Percentiles rank a stretch among this genome's conserved stretches.
phyloP scores from a whole-genome alignment of 2,797 vertebrate species.

The Ptychobarbus kaznakovi region DNA sequence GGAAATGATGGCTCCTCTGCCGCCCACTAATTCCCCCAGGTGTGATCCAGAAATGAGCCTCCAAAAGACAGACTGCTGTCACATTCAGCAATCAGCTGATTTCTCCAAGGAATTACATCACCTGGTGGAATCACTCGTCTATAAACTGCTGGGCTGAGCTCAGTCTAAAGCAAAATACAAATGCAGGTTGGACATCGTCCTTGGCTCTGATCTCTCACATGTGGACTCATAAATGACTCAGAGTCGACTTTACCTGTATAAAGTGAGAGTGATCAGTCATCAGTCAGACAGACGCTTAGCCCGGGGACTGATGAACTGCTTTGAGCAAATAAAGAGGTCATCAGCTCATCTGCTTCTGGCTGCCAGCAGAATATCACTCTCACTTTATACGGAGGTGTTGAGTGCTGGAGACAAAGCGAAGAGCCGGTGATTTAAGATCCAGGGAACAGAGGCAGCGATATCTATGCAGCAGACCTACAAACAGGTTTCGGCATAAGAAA shows the following conservation, averaged over 20 bases:
- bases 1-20: slow-evolving; percentile 31
- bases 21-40: slow-evolving; percentile 27
- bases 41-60: slow-evolving; percentile 37
- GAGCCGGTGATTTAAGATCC: slow-evolving; percentile 51
- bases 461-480: slow-evolving; percentile 31
- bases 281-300: slow-evolving; percentile 51
- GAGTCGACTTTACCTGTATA: slow-evolving; percentile 34
- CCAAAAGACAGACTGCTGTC: slow-evolving; percentile 7
- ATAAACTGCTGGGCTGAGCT: slow-evolving; percentile 15
- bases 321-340: slow-evolving; percentile 56
- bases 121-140: not conserved
- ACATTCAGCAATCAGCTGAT: slow-evolving; percentile 24
- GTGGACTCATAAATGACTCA: slow-evolving; percentile 32
- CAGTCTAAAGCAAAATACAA: slow-evolving; percentile 1
- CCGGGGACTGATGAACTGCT: slow-evolving; percentile 46
- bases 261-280: too few relatives aligned
- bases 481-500: slow-evolving; percentile 1
- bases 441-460: slow-evolving; percentile 35
- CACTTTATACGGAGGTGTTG: slow-evolving; percentile 61
- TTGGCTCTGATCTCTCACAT: not conserved
- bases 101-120: slow-evolving; percentile 37
- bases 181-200: slow-evolving; percentile 17
- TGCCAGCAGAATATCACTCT: slow-evolving; percentile 48
- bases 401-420: slow-evolving; percentile 59
- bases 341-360: slow-evolving; percentile 43